Evolutionary conservation across 1,140 invertebrate species (phyloP).

Genomic region (Chrysoperla carnea): DNA sequence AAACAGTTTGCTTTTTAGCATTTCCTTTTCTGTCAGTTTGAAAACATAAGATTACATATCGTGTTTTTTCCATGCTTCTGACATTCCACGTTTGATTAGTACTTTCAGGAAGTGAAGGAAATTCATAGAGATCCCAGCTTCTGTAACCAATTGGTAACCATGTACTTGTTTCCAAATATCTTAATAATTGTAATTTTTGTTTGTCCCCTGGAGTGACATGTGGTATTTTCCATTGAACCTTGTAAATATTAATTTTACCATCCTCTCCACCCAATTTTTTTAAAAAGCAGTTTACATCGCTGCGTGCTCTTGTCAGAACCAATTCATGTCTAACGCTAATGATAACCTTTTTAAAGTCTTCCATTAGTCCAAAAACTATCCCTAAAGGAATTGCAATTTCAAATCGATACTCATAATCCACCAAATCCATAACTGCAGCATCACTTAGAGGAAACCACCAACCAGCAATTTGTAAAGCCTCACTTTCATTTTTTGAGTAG

Average conservation of each 20-base stretch:
- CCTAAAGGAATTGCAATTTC: constrained; percentile 5
- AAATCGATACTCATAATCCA: constrained; percentile 2
- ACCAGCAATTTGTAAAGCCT: constrained; percentile 4
- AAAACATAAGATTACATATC: constrained; percentile 10
- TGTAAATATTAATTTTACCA: constrained; percentile 5
- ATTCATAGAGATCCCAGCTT: constrained; percentile 16
- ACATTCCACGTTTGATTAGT: constrained; percentile 10
- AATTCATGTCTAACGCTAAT: constrained; percentile 8
- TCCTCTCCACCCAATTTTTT: constrained; percentile 1
- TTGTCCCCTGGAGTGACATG: constrained; percentile 6
- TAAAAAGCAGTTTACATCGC: constrained; percentile 5
- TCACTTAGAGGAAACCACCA: not conserved
- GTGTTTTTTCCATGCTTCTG: constrained; percentile 11
- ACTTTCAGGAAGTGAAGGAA: constrained; percentile 11
- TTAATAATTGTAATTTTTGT: constrained; percentile 5
- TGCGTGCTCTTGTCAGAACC: constrained; percentile 6
- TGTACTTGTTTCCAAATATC: constrained; percentile 7
- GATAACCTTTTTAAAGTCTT: constrained; percentile 7
- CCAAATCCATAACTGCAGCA: not conserved
- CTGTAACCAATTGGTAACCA: constrained; percentile 12
- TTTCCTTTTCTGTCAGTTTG: constrained; percentile 8
- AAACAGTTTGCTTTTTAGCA: constrained; percentile 6
- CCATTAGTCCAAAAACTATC: constrained; percentile 5
- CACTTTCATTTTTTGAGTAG: not conserved
- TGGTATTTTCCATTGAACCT: constrained; percentile 5